phyloP scores from a whole-genome alignment of 2,113 vertebrate species.

The Setophaga petechia region DNA sequence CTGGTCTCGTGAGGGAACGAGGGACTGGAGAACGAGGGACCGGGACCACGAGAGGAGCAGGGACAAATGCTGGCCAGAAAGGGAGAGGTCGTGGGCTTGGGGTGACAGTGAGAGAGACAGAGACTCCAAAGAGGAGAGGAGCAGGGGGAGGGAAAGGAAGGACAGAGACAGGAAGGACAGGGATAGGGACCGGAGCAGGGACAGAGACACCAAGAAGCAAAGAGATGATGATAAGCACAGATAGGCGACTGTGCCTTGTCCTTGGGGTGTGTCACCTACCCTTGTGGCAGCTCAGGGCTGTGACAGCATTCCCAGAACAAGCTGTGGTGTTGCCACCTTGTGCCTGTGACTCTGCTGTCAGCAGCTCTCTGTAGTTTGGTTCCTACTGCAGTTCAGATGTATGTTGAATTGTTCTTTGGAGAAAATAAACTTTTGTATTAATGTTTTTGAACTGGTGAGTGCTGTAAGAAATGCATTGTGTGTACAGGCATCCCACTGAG shows the following conservation, averaged over 20 bases:
- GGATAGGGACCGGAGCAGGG: constrained; percentile 75
- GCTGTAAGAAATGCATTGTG: neutral
- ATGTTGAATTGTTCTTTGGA: neutral
- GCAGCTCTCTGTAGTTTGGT: neutral
- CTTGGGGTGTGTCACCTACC: rapidly evolving
- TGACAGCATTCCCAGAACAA: neutral
- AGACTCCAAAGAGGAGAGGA: constrained; percentile 69
- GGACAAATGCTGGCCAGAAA: constrained; percentile 76
- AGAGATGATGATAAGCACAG: constrained; percentile 25
- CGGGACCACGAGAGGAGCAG: constrained; percentile 72
- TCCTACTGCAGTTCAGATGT: neutral
- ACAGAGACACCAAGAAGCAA: constrained; percentile 71
- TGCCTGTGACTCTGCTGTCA: neutral
- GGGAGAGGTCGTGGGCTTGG: constrained; percentile 56
- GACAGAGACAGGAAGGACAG: constrained; percentile 73
- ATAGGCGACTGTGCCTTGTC: neutral
- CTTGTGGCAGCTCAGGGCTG: neutral
- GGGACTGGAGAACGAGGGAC: constrained; percentile 73
- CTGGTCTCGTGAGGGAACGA: constrained; percentile 73
- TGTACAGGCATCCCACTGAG: neutral
- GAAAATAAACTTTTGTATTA: constrained; percentile 23
- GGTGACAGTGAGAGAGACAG: constrained; percentile 66
- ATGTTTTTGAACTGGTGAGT: neutral
- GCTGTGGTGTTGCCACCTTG: neutral
- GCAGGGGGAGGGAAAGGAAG: constrained; percentile 64